Percentiles rank a stretch among this genome's conserved stretches.
Evolutionary conservation across 2,113 vertebrate species (phyloP).

Genomic region (Aleadryas rufinucha): DNA sequence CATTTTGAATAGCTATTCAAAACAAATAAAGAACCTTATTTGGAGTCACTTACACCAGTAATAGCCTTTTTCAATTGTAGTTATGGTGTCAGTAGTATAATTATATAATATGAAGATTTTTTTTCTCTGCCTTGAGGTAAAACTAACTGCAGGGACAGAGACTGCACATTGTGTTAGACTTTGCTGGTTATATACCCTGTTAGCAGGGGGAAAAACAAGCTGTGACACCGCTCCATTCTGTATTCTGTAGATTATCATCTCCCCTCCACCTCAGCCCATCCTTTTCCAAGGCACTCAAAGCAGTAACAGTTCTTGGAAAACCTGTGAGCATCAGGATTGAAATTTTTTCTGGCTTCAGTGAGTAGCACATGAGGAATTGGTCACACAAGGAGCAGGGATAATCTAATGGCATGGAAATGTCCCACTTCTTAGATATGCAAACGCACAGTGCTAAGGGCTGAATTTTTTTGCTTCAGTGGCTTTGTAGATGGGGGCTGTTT

Average conservation of each 20-base stretch:
- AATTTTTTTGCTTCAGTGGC: background rate
- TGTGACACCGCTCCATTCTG: background rate
- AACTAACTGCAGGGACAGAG: background rate
- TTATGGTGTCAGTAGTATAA: conserved; percentile 25
- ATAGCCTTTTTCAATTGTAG: conserved; percentile 30
- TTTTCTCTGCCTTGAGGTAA: conserved; percentile 16
- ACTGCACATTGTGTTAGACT: background rate
- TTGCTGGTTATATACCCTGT: background rate
- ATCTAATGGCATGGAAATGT: background rate
- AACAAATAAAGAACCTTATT: background rate
- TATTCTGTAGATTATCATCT: background rate
- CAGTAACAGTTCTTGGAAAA: background rate
- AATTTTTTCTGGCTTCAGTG: background rate
- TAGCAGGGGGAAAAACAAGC: background rate
- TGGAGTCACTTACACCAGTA: background rate
- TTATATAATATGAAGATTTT: background rate
- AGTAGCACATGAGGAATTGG: background rate
- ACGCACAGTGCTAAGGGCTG: background rate
- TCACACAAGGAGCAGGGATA: background rate
- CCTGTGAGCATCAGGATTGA: background rate
- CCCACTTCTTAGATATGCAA: background rate
- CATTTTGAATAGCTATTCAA: background rate
- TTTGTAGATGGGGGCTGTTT: background rate
- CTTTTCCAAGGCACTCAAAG: rapidly evolving
- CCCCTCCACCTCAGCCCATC: background rate